Evolutionary conservation across 2,113 vertebrate genomes (phyloP).

Genomic region (Aptenodytes patagonicus): DNA sequence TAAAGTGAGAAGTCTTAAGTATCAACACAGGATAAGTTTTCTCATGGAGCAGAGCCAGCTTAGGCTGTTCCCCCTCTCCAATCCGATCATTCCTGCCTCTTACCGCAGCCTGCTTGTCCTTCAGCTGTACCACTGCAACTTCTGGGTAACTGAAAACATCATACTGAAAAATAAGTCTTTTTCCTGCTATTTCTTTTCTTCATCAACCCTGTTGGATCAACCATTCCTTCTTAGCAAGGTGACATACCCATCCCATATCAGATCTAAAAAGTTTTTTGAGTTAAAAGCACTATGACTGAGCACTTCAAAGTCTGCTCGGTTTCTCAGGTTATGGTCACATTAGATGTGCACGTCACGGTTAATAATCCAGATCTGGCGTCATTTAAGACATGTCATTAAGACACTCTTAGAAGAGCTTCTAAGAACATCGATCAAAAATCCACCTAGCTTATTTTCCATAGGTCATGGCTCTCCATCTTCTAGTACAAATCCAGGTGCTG

Average conservation of each 20-base stretch:
- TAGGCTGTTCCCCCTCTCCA: background rate
- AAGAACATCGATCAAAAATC: background rate
- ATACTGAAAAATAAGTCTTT: background rate
- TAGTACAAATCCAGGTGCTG: background rate
- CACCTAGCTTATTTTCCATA: background rate
- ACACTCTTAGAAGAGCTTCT: background rate
- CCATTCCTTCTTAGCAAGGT: background rate
- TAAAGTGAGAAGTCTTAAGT: background rate
- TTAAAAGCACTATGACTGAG: background rate
- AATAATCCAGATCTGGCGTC: background rate
- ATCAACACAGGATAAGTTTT: background rate
- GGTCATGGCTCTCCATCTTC: background rate
- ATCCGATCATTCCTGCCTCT: background rate
- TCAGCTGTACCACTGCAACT: background rate
- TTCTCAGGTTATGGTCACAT: background rate
- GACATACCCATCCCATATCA: background rate
- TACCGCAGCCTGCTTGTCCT: accelerated
- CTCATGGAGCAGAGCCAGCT: background rate
- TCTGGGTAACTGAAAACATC: background rate
- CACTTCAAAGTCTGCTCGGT: background rate
- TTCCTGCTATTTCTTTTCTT: background rate
- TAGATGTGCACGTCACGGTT: background rate
- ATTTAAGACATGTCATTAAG: background rate
- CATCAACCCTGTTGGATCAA: background rate
- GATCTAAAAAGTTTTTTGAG: background rate